Percentiles rank a stretch among this genome's conserved stretches.
Evolutionary conservation across 2,888 invertebrate genomes (phyloP).

Genomic region (Timema podura): DNA sequence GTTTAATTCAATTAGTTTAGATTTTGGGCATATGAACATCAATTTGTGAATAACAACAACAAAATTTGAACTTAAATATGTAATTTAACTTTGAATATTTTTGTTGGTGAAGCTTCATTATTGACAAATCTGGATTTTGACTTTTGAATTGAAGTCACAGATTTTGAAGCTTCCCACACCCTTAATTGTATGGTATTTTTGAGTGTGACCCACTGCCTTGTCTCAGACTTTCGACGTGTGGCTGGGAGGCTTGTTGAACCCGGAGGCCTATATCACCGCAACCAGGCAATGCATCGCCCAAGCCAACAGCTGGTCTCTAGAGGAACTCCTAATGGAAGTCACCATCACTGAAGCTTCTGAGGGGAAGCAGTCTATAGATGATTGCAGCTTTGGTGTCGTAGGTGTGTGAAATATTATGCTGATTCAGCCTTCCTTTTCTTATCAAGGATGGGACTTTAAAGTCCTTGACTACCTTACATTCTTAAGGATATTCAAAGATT

Average conservation of each 20-base stretch:
- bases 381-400: slow-evolving; percentile 48
- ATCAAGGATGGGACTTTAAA: not conserved
- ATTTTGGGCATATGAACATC: too few relatives aligned
- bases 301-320: slow-evolving; percentile 94
- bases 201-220: not conserved
- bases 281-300: slow-evolving; percentile 98
- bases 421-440: not conserved
- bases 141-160: too few relatives aligned
- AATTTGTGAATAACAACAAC: too few relatives aligned
- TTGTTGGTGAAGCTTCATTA: too few relatives aligned
- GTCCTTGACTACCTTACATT: too few relatives aligned
- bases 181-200: too few relatives aligned
- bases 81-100: too few relatives aligned
- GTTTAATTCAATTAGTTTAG: too few relatives aligned
- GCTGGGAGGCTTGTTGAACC: slow-evolving; percentile 96
- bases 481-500: too few relatives aligned
- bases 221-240: slow-evolving; percentile 85
- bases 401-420: slow-evolving; percentile 40
- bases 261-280: slow-evolving; percentile 98
- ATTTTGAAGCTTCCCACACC: too few relatives aligned
- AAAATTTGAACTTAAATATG: too few relatives aligned
- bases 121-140: too few relatives aligned
- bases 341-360: slow-evolving; percentile 53
- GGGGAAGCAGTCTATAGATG: slow-evolving; percentile 38
- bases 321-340: slow-evolving; percentile 87